Evolutionary conservation across 2,888 invertebrate species (phyloP).

Genomic region (Eristalinus sepulchralis): DNA sequence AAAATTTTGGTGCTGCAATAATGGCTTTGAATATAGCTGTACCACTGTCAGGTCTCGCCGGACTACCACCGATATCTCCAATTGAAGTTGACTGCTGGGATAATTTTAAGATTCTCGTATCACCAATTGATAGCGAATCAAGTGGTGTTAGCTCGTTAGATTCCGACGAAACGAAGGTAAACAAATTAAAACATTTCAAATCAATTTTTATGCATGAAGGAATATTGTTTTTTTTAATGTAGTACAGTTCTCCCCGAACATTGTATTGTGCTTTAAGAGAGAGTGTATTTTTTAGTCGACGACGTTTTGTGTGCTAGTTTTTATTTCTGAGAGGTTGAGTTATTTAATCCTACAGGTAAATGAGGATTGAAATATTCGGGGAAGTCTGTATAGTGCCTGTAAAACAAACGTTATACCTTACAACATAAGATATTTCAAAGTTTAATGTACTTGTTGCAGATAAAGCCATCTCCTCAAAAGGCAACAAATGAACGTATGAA

Average conservation of each 20-base stretch:
- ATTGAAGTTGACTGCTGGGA: conserved; percentile 73
- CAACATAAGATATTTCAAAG: no score
- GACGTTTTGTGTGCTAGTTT: no score
- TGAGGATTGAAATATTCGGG: no score
- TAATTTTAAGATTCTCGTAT: conserved; percentile 73
- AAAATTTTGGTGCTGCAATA: neutral
- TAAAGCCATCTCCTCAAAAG: conserved; percentile 59
- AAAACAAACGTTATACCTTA: no score
- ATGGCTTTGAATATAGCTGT: conserved; percentile 85
- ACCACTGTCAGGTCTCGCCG: conserved; percentile 82
- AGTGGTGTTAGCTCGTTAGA: conserved; percentile 84
- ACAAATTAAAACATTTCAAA: no score
- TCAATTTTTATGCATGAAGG: no score
- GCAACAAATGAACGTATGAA: conserved; percentile 47
- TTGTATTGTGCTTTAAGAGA: no score
- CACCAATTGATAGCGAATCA: conserved; percentile 83
- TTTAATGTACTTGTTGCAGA: conserved; percentile 4
- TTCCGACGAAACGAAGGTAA: conserved; percentile 76
- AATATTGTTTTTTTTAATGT: neutral
- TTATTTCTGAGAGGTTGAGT: no score
- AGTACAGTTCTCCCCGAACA: neutral
- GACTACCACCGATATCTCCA: conserved; percentile 73
- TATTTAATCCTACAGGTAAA: neutral
- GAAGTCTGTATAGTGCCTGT: no score
- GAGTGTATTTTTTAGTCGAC: no score